These are phyloP conservation scores for Ischnura elegans DNA, from an alignment of 2,888 invertebrate species.

Conservation along the genomic window DNA sequence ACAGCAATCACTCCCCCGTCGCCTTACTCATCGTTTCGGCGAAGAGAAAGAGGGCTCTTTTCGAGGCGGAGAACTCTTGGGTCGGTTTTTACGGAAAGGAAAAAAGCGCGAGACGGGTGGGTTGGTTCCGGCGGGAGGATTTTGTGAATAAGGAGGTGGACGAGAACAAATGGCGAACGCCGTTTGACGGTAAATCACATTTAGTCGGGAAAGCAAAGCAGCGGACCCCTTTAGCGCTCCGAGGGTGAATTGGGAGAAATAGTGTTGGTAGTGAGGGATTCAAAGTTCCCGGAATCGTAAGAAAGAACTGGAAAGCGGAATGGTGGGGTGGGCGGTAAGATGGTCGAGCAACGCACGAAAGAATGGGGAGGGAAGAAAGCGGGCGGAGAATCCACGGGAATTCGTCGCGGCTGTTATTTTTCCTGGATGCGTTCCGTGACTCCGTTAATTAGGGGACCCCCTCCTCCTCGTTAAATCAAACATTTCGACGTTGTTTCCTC, in stretches of 20 bases:
- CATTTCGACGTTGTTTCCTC: background rate
- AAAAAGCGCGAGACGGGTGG: background rate
- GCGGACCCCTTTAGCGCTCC: background rate
- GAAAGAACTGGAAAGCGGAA: no score
- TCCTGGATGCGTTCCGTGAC: background rate
- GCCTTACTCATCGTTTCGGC: background rate
- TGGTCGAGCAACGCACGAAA: no score
- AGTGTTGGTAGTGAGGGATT: background rate
- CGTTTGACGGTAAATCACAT: constrained; percentile 1
- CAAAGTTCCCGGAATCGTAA: background rate
- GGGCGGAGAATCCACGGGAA: background rate
- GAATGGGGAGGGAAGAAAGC: background rate
- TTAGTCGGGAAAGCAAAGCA: background rate
- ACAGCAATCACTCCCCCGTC: background rate
- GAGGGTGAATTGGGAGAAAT: background rate
- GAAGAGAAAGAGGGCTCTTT: background rate
- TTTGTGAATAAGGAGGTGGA: background rate
- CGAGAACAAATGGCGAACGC: background rate
- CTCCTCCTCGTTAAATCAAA: constrained; percentile 3
- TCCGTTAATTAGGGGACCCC: background rate
- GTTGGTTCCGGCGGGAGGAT: background rate
- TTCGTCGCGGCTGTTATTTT: background rate
- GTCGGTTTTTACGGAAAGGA: background rate
- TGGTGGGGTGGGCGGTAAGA: background rate
- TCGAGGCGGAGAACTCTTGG: background rate